Conservation (phyloP, 2,797 vertebrate genomes). For the Pangasius macronema region DNA sequence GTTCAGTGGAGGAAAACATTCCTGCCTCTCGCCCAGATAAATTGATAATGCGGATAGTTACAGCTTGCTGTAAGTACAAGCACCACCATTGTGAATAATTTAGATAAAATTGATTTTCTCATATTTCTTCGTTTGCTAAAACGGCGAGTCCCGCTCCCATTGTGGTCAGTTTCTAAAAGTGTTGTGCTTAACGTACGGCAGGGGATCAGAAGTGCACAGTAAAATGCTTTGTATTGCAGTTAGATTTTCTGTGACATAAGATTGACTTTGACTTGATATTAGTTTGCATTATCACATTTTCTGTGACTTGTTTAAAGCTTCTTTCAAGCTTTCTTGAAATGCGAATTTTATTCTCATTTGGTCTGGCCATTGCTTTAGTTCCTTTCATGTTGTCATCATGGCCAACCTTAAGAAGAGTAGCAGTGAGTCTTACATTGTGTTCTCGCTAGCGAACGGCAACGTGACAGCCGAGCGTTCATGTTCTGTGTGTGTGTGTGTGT, state of each 20-base stretch:
- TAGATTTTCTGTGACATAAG: background rate
- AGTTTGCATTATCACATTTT: background rate
- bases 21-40: background rate
- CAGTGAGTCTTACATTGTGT: background rate
- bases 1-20: background rate
- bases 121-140: conserved; percentile 39
- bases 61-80: conserved; percentile 38
- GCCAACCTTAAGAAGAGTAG: background rate
- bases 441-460: background rate
- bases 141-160: background rate
- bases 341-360: background rate
- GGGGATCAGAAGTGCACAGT: background rate
- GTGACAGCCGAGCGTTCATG: background rate
- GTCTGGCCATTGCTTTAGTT: background rate
- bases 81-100: conserved; percentile 43
- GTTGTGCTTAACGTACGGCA: background rate
- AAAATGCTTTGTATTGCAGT: background rate
- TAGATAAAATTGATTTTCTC: conserved; percentile 42
- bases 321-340: background rate
- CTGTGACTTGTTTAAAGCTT: background rate
- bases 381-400: background rate
- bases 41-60: conserved; percentile 43
- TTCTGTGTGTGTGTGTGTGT: too few species aligned
- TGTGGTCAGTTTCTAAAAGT: conserved; percentile 23
- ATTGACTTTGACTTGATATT: background rate